phyloP scores from a whole-genome alignment of 2,797 vertebrate genomes.

The Cossypha caffra region DNA sequence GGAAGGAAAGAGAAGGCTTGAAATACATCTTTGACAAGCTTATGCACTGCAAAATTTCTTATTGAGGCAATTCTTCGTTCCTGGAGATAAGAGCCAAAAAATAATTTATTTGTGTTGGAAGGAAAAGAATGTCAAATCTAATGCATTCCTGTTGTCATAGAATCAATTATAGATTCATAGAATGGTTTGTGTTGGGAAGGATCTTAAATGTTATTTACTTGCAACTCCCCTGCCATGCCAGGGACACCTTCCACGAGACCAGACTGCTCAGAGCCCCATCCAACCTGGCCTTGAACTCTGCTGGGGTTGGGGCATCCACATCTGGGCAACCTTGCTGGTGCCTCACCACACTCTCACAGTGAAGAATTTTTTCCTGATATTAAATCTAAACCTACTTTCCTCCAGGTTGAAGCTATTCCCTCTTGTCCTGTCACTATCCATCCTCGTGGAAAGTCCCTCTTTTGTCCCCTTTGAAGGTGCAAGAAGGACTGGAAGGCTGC shows the following conservation, averaged over 20 bases:
- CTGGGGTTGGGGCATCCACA: neutral
- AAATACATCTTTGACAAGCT: neutral
- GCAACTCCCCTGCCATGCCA: neutral
- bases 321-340: neutral
- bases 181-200: neutral
- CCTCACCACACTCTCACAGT: neutral
- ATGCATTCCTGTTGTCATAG: neutral
- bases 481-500: neutral
- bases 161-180: neutral
- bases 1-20: neutral
- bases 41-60: neutral
- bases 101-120: neutral
- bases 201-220: neutral
- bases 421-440: neutral
- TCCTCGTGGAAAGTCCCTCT: neutral
- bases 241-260: neutral
- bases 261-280: neutral
- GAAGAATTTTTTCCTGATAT: neutral
- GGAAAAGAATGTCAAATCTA: neutral
- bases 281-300: accelerated
- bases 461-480: neutral
- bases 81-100: neutral
- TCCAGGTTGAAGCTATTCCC: neutral
- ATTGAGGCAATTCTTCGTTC: neutral
- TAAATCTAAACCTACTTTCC: neutral